A percentile compares a stretch with the other conserved stretches of the same genome.
Conservation (phyloP, 2,113 vertebrate genomes). For the Cyanocitta stelleri region DNA sequence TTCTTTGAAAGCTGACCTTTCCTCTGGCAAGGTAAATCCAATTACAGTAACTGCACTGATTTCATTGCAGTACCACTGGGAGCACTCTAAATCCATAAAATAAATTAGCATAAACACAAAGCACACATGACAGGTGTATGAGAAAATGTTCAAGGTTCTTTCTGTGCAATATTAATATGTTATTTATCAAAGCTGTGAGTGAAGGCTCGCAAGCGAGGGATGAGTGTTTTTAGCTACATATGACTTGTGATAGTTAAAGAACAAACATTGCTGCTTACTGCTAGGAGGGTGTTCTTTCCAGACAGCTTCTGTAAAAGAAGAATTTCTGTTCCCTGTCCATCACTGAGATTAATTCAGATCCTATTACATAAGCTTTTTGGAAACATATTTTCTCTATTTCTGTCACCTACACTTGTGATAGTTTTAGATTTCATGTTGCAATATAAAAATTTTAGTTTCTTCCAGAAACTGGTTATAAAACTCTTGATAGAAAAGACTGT, state of each 20-base stretch:
- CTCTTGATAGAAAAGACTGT: not conserved
- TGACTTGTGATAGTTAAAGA: not conserved
- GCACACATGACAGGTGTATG: not conserved
- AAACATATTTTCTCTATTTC: not conserved
- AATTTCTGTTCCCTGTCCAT: not conserved
- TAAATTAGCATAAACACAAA: slow-evolving; percentile 39
- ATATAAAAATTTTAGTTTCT: not conserved
- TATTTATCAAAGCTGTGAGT: not conserved
- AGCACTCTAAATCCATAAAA: slow-evolving; percentile 32
- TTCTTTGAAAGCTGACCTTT: slow-evolving; percentile 28
- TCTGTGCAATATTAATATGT: not conserved
- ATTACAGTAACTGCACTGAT: not conserved
- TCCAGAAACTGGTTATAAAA: not conserved
- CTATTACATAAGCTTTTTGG: not conserved
- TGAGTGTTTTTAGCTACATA: not conserved
- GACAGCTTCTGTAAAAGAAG: not conserved
- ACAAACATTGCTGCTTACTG: not conserved
- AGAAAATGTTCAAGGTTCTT: not conserved
- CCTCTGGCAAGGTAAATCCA: not conserved
- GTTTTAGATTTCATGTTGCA: not conserved
- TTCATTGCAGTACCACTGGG: slow-evolving; percentile 15
- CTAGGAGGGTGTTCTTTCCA: not conserved
- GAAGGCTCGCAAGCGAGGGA: not conserved
- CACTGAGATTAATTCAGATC: not conserved
- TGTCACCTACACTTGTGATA: not conserved